Evolutionary conservation across 1,140 invertebrate species (phyloP).

Genomic region (Formica exsecta): DNA sequence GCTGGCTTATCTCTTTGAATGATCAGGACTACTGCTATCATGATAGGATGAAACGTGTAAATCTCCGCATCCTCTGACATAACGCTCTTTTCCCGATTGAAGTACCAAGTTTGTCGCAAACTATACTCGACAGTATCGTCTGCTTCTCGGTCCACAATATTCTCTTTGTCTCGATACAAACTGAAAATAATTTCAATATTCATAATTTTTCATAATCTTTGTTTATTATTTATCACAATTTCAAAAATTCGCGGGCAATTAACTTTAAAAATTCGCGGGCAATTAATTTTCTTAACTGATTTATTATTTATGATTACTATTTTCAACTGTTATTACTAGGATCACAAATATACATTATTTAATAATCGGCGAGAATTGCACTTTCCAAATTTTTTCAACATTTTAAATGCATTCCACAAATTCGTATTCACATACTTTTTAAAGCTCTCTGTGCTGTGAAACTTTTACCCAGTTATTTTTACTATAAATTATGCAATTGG

Average conservation of each 20-base stretch:
- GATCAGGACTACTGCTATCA: slow-evolving; percentile 86
- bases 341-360: background rate
- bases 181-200: slow-evolving; percentile 81
- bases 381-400: background rate
- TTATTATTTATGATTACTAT: background rate
- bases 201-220: background rate
- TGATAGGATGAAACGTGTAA: slow-evolving; percentile 88
- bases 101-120: slow-evolving; percentile 89
- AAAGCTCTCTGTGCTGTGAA: background rate
- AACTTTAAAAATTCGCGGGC: no score
- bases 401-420: background rate
- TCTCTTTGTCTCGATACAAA: slow-evolving; percentile 92
- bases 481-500: background rate
- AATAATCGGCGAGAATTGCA: background rate
- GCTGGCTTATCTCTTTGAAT: slow-evolving; percentile 87
- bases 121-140: slow-evolving; percentile 91
- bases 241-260: no score
- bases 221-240: background rate
- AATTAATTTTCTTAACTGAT: no score
- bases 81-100: slow-evolving; percentile 87
- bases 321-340: background rate
- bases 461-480: background rate
- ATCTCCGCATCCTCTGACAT: slow-evolving; percentile 91
- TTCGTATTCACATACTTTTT: background rate
- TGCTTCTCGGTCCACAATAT: slow-evolving; percentile 89